Conservation (phyloP, 2,797 vertebrate species). For the Remorina albescens region DNA sequence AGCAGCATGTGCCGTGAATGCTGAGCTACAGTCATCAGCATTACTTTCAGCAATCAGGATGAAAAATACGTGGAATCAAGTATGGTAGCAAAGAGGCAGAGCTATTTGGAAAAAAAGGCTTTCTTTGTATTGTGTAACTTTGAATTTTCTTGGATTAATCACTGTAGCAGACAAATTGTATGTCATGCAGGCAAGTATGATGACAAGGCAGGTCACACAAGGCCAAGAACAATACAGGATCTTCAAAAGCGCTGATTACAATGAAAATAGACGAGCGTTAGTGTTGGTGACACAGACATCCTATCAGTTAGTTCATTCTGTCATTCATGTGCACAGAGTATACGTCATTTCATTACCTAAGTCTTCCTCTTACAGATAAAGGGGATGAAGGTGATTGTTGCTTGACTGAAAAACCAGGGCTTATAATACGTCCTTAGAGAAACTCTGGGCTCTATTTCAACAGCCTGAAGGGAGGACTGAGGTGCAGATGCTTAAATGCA, state of each 20-base stretch:
- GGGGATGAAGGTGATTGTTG: neutral
- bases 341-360: neutral
- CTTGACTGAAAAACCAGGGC: neutral
- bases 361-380: too few relatives aligned
- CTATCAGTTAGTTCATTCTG: neutral
- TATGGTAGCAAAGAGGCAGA: neutral
- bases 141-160: neutral
- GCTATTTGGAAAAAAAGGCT: neutral
- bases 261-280: neutral
- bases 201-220: neutral
- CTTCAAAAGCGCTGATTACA: neutral
- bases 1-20: neutral
- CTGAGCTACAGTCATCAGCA: neutral
- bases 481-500: too few relatives aligned
- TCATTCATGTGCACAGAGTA: neutral
- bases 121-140: neutral
- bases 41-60: neutral
- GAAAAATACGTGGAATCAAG: neutral
- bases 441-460: too few relatives aligned
- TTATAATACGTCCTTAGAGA: neutral
- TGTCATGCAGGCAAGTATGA: neutral
- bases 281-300: neutral
- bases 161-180: neutral
- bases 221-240: conserved; percentile 1
- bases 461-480: too few relatives aligned